Percentiles rank a stretch among this genome's conserved stretches.
Conservation (phyloP, 2,113 vertebrate species). For the Synodontis membranacea region DNA sequence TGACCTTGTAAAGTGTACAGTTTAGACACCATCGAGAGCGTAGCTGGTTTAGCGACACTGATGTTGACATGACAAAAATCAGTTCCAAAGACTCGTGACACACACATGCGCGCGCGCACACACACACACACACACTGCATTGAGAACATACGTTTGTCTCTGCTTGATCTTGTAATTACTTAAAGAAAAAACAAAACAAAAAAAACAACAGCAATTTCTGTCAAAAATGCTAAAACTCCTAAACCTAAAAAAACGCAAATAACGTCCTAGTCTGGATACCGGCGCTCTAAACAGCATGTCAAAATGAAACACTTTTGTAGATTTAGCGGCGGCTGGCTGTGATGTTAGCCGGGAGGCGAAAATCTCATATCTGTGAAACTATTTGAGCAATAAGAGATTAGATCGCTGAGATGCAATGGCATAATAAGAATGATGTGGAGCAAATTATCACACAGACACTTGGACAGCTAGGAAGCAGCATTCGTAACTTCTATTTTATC, state of each 20-base stretch:
- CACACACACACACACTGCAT: neutral
- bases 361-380: neutral
- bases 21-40: neutral
- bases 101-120: neutral
- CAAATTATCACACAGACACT: neutral
- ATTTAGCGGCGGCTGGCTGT: neutral
- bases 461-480: neutral
- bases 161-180: no score
- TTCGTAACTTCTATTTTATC: neutral
- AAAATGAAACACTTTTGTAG: neutral
- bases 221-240: no score
- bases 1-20: neutral
- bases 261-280: no score
- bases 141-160: neutral
- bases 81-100: neutral
- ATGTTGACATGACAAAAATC: neutral
- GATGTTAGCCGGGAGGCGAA: neutral
- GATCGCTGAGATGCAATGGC: neutral
- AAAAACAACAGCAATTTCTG: no score
- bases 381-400: neutral
- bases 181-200: no score
- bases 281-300: neutral
- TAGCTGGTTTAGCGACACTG: neutral
- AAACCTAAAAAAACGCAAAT: no score
- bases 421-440: neutral